These are phyloP conservation scores for Clamator glandarius DNA, from an alignment of 2,797 vertebrate species.

Conservation along the genomic window DNA sequence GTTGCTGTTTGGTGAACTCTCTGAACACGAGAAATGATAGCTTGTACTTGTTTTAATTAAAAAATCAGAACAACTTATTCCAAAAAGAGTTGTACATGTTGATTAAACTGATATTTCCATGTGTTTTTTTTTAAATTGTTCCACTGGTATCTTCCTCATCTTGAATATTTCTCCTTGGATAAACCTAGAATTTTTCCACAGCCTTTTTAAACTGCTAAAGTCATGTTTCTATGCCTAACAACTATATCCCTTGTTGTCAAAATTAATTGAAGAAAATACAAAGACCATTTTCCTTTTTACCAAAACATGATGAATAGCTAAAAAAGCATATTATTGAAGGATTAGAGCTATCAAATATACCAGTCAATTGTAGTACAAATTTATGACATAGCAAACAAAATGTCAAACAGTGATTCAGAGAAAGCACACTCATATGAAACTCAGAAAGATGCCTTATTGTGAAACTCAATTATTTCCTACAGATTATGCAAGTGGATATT, in stretches of 20 bases:
- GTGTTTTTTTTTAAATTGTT: background rate
- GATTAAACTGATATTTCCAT: background rate
- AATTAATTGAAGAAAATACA: background rate
- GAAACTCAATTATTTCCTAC: background rate
- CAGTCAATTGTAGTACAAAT: slow-evolving; percentile 18
- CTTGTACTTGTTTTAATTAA: background rate
- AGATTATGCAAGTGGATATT: background rate
- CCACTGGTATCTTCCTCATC: background rate
- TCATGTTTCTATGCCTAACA: background rate
- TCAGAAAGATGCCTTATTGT: background rate
- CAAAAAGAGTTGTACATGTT: background rate
- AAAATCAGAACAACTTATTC: background rate
- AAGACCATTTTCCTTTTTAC: background rate
- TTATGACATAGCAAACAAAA: slow-evolving; percentile 37
- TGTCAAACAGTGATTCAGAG: slow-evolving; percentile 46
- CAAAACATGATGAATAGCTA: background rate
- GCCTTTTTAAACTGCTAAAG: background rate
- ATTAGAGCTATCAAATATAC: background rate
- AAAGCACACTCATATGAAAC: background rate
- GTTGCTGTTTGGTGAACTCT: background rate
- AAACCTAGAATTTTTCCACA: background rate
- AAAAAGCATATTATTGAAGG: background rate
- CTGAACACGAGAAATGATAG: background rate
- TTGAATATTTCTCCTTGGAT: background rate
- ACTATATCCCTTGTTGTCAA: background rate